Evolutionary conservation across 2,888 invertebrate genomes (phyloP), one percentile per base, ranked within the genome.

Genomic region (Athalia circularis): DNA sequence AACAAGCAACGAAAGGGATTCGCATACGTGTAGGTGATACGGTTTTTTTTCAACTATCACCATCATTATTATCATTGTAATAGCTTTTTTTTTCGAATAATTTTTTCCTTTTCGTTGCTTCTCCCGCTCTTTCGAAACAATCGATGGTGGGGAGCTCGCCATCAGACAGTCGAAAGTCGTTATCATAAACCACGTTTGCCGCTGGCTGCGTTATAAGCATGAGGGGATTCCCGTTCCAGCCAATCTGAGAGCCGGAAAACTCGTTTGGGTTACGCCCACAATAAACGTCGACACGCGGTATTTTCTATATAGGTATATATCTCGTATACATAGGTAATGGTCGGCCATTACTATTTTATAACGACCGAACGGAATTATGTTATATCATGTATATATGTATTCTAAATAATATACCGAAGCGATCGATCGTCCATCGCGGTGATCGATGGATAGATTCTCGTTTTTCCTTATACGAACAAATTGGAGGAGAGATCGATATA

Each of bases 291-390:
- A 29, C 29, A 29, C 29, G 29, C 29, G 29, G 29, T 29, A 29
- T 29, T 29, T 29, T 29, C 29, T 29, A 29, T 29, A 29, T 29
- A 29, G 29, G 29, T 29, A 29, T 29, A 29, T 29, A 29, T 29
- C 29, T 29, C 29, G 2, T 29, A 2, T 29, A 2, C 29, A 0
- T 29, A 29, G 29, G 29, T 29, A 29, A 68, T 77, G 65, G 65
- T 79, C 76, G 57, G 76, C 79, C 75, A 70, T 65, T n/a, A 80
- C 29, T 29, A 29, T 29, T 29, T 29, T 76, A 74, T 13, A 74
- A 70, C 70, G 59, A 70, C n/a, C 48, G 68, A 9, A 48, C 43
- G 43, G 54, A n/a, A 54, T 54, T 29, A 29, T 29, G 29, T 29
- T 29, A 29, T 29, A 29, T 29, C 2, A 29, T 29, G 2, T 29